phyloP scores from a whole-genome alignment of 1,140 invertebrate species.

The Penaeus japonicus region DNA sequence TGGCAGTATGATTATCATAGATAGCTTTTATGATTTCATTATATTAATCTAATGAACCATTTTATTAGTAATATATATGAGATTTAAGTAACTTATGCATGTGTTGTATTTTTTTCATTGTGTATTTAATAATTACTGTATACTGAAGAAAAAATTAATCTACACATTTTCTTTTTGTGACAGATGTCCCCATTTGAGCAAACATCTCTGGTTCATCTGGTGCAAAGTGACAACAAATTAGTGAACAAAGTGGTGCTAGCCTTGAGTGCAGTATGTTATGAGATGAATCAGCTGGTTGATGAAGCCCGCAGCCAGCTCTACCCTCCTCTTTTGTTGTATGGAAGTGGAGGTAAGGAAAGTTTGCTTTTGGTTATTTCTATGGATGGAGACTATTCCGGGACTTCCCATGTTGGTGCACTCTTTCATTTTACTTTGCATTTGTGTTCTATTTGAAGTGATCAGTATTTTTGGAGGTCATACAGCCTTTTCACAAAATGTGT shows the following conservation, averaged over 20 bases:
- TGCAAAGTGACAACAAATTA: conserved; percentile 36
- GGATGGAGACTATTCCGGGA: too few species aligned
- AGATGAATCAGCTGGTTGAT: conserved; percentile 17
- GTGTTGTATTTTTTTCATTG: not conserved
- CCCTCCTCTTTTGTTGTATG: conserved; percentile 31
- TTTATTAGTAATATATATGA: not conserved
- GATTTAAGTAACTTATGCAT: not conserved
- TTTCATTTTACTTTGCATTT: too few species aligned
- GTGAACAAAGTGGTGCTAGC: conserved; percentile 47
- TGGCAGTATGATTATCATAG: not conserved
- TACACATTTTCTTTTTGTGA: not conserved
- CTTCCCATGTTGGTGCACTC: too few species aligned
- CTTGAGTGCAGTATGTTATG: conserved; percentile 32
- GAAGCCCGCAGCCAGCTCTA: conserved; percentile 26
- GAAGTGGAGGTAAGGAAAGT: conserved; percentile 29
- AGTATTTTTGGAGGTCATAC: too few species aligned
- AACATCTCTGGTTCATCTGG: conserved; percentile 27
- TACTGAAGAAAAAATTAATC: not conserved
- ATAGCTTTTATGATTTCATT: not conserved
- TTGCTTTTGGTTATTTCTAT: too few species aligned
- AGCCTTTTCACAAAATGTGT: too few species aligned
- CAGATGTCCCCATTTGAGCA: conserved; percentile 39
- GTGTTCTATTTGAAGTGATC: too few species aligned
- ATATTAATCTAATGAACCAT: too few species aligned
- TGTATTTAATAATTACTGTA: not conserved